Evolutionary conservation across 2,113 vertebrate genomes (phyloP).

Genomic region (Suricata suricatta): DNA sequence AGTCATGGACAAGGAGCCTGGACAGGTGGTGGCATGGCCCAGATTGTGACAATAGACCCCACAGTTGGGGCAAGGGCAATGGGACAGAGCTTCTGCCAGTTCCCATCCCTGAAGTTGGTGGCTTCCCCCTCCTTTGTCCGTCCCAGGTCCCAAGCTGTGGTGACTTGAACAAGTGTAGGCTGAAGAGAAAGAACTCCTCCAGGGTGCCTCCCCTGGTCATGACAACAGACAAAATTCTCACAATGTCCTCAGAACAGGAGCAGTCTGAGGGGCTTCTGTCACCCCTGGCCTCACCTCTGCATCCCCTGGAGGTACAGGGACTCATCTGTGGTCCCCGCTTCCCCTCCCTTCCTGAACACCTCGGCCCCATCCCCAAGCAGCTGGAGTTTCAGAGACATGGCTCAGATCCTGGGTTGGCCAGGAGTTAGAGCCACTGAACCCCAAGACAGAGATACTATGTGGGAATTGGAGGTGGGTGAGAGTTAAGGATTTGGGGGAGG

Average conservation of each 20-base stretch:
- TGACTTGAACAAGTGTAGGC: slow-evolving; percentile 84
- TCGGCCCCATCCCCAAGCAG: slow-evolving; percentile 86
- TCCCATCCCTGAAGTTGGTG: not conserved
- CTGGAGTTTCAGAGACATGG: slow-evolving; percentile 91
- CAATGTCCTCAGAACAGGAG: slow-evolving; percentile 83
- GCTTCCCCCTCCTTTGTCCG: slow-evolving; percentile 21
- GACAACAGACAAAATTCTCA: slow-evolving; percentile 84
- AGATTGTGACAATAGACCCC: not conserved
- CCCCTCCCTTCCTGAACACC: slow-evolving; percentile 93
- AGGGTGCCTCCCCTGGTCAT: slow-evolving; percentile 83
- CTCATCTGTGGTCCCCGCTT: slow-evolving; percentile 86
- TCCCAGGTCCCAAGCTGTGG: slow-evolving; percentile 85
- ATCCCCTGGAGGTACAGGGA: slow-evolving; percentile 77
- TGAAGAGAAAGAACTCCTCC: slow-evolving; percentile 87
- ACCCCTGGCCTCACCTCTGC: slow-evolving; percentile 74
- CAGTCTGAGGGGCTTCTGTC: slow-evolving; percentile 69
- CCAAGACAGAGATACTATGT: not conserved
- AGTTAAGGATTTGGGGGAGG: slow-evolving; percentile 66
- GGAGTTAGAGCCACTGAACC: slow-evolving; percentile 85
- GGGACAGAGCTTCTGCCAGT: not conserved
- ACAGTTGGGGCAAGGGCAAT: not conserved
- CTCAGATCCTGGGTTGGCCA: slow-evolving; percentile 91
- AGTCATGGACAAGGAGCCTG: not conserved
- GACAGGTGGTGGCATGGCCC: not conserved
- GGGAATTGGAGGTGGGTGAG: slow-evolving; percentile 49